Evolutionary conservation across 1,140 invertebrate species (phyloP).

Genomic region (Drosophila chauvacae): DNA sequence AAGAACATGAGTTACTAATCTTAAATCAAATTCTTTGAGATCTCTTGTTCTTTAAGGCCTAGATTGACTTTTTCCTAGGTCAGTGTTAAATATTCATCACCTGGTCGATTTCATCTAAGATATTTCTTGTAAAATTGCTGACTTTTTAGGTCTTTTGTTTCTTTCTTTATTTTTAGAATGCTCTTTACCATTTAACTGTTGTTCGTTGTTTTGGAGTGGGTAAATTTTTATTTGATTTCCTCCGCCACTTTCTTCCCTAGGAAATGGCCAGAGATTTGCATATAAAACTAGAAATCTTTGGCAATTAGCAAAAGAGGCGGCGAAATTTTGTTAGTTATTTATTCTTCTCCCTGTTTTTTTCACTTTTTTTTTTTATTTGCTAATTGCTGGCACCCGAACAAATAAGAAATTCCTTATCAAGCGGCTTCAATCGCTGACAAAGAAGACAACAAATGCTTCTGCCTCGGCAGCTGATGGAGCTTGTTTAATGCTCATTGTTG

Average conservation of each 20-base stretch:
- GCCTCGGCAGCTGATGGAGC: constrained; percentile 50
- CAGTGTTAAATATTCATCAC: neutral
- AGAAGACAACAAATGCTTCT: constrained; percentile 59
- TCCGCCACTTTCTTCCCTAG: constrained; percentile 44
- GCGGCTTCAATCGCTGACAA: constrained; percentile 54
- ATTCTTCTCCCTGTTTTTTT: constrained; percentile 19
- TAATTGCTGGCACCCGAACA: constrained; percentile 70
- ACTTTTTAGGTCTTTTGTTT: neutral
- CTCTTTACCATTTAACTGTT: constrained; percentile 30
- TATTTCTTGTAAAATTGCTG: neutral
- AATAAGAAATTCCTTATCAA: constrained; percentile 60
- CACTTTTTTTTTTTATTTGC: constrained; percentile 40
- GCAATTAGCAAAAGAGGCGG: constrained; percentile 68
- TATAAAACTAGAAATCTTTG: constrained; percentile 74
- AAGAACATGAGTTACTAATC: neutral
- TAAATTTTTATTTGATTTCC: constrained; percentile 40
- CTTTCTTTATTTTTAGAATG: neutral
- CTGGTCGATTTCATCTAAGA: neutral
- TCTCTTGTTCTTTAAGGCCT: neutral
- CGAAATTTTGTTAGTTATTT: constrained; percentile 49
- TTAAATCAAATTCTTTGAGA: neutral
- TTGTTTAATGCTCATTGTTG: constrained; percentile 51
- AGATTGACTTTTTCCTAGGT: neutral
- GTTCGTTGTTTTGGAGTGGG: neutral
- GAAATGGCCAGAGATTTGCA: constrained; percentile 69